Evolutionary conservation across 2,888 invertebrate species (phyloP).

Genomic region (Stegana nigrithorax): DNA sequence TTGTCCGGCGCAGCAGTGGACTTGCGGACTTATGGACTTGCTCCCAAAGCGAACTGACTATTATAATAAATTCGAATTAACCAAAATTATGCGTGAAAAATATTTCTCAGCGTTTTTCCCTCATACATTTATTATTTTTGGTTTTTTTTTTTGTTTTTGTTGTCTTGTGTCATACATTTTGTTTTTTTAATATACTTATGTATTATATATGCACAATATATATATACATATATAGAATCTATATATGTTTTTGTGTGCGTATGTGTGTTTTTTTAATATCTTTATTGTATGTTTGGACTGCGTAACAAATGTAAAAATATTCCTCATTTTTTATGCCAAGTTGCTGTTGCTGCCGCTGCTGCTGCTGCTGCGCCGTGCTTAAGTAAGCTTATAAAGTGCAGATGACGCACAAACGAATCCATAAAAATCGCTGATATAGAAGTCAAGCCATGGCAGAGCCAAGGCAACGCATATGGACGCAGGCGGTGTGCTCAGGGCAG

Average conservation of each 20-base stretch:
- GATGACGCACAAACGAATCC: conserved; percentile 36
- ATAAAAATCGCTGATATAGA: conserved; percentile 18
- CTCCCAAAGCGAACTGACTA: too few relatives aligned
- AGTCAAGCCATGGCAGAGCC: neutral
- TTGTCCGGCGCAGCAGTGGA: too few relatives aligned
- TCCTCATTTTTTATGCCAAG: conserved; percentile 2
- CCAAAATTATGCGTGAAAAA: conserved; percentile 54
- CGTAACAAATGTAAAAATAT: conserved; percentile 39
- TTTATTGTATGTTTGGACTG: conserved; percentile 41
- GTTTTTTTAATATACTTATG: too few relatives aligned
- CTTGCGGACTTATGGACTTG: too few relatives aligned
- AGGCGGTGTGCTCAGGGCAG: neutral
- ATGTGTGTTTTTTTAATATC: conserved; percentile 44
- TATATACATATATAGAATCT: too few relatives aligned
- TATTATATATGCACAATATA: too few relatives aligned
- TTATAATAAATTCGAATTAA: conserved; percentile 58
- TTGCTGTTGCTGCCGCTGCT: neutral
- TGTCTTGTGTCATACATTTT: neutral
- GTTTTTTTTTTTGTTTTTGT: neutral
- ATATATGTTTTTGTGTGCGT: neutral
- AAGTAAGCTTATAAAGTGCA: conserved; percentile 35
- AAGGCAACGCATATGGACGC: neutral
- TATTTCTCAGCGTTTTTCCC: too few relatives aligned
- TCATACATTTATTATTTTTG: too few relatives aligned
- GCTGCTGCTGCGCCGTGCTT: conserved; percentile 3